Percentiles rank a stretch among this genome's conserved stretches.
Conservation (phyloP, 2,797 vertebrate species). For the Carcharodon carcharias region DNA sequence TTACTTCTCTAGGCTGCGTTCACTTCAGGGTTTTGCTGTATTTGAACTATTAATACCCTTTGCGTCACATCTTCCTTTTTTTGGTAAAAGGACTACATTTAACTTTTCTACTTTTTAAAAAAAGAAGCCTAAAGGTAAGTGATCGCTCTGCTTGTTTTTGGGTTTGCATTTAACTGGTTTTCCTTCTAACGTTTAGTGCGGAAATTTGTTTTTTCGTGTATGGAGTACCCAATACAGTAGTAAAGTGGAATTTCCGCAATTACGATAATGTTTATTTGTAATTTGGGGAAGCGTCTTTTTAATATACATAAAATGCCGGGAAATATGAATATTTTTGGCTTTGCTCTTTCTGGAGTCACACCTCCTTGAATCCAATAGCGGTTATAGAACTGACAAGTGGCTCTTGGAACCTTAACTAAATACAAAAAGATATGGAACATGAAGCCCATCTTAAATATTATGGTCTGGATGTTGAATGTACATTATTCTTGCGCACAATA, state of each 20-base stretch:
- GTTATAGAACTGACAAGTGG: background rate
- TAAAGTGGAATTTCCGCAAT: conserved; percentile 1
- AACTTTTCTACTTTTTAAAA: conserved; percentile 27
- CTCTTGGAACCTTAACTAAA: too few relatives aligned
- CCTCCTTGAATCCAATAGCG: background rate
- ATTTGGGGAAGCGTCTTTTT: too few relatives aligned
- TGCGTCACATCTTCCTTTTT: conserved; percentile 19
- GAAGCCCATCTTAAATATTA: background rate
- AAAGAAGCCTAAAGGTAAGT: conserved; percentile 19
- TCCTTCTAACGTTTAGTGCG: too few relatives aligned
- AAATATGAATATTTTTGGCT: background rate
- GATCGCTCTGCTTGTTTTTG: background rate
- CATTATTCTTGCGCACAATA: too few relatives aligned
- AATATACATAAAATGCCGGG: too few relatives aligned
- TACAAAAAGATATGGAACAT: background rate
- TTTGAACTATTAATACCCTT: conserved; percentile 2
- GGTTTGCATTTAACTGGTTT: background rate
- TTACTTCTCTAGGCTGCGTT: conserved; percentile 12
- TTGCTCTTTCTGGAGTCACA: background rate
- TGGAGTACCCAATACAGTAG: background rate
- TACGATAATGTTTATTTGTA: background rate
- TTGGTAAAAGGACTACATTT: conserved; percentile 24
- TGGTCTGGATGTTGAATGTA: background rate
- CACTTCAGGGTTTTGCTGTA: conserved; percentile 18
- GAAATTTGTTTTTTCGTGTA: background rate